Percentiles rank a stretch among this genome's conserved stretches.
Conservation (phyloP, 2,113 vertebrate genomes). For the Mormoops blainvillei region DNA sequence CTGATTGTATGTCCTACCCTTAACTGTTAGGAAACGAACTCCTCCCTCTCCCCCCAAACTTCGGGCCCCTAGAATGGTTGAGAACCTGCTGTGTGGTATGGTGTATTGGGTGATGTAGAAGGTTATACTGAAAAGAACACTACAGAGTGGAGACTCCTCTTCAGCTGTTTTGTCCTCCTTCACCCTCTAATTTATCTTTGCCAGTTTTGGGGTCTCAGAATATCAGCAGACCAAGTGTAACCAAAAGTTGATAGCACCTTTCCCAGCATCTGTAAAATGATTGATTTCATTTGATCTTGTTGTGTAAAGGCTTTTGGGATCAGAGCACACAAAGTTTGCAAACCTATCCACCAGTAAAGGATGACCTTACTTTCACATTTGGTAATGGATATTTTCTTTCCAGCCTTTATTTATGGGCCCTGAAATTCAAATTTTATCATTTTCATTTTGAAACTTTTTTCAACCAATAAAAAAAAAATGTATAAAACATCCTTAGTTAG, state of each 20-base stretch:
- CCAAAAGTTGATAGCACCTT: background rate
- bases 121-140: background rate
- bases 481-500: background rate
- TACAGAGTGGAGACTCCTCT: background rate
- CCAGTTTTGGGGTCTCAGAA: background rate
- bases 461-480: background rate
- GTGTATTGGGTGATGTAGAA: background rate
- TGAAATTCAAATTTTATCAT: background rate
- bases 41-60: background rate
- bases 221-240: background rate
- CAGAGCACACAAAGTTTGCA: background rate
- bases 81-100: background rate
- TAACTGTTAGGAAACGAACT: background rate
- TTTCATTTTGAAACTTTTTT: constrained; percentile 28
- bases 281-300: background rate
- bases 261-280: background rate
- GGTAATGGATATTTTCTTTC: constrained; percentile 9
- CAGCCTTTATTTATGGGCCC: background rate
- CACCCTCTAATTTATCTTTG: background rate
- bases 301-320: background rate
- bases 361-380: background rate
- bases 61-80: background rate
- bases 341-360: background rate
- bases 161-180: background rate
- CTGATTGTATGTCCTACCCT: background rate